phyloP scores from a whole-genome alignment of 2,797 vertebrate species.

The Streptopelia turtur region DNA sequence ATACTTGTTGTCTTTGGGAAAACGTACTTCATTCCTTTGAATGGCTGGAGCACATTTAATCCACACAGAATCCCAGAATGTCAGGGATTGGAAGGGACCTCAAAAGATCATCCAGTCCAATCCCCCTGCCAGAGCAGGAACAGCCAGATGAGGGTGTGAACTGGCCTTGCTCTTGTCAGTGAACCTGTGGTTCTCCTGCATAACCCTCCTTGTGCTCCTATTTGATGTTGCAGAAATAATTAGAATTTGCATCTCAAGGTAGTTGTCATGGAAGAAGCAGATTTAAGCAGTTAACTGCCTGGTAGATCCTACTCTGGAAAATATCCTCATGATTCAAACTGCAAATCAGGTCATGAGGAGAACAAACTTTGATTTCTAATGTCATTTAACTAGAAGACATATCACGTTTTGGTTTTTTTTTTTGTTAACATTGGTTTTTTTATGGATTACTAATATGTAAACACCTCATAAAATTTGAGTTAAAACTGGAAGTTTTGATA shows the following conservation, averaged over 20 bases:
- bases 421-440: background rate
- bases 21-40: background rate
- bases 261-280: background rate
- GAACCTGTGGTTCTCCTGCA: background rate
- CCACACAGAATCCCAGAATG: no score
- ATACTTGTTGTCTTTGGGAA: background rate
- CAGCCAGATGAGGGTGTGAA: background rate
- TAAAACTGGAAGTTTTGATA: background rate
- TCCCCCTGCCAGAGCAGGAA: no score
- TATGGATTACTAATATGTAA: background rate
- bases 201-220: background rate
- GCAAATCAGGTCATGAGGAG: background rate
- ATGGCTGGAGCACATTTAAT: background rate
- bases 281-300: background rate
- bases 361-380: background rate
- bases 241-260: background rate
- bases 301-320: background rate
- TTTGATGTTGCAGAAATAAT: background rate
- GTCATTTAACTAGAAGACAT: background rate
- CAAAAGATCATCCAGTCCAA: no score
- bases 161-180: background rate
- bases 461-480: background rate
- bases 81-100: no score
- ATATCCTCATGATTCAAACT: background rate
- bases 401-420: background rate